Evolutionary conservation across 2,113 vertebrate species (phyloP).

Genomic region (Colius striatus): DNA sequence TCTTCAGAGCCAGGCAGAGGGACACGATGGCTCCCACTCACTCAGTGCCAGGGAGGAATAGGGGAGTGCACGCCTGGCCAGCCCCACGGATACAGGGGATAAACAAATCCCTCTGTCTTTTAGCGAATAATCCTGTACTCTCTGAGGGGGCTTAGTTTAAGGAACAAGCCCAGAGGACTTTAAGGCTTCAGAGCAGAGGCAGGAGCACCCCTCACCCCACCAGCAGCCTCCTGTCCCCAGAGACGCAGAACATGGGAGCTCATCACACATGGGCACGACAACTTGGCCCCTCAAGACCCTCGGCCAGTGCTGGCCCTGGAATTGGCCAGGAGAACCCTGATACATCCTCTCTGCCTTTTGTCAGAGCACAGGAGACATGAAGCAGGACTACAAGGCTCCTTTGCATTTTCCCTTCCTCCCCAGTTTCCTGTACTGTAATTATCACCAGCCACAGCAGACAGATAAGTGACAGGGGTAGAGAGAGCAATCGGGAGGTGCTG

Average conservation of each 20-base stretch:
- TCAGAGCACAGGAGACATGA: not conserved
- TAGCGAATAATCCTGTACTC: not conserved
- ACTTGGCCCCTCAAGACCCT: fast-evolving
- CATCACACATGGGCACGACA: fast-evolving
- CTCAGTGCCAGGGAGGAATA: fast-evolving
- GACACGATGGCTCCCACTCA: fast-evolving
- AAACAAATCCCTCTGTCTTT: not conserved
- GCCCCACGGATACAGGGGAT: not conserved
- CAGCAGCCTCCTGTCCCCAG: not conserved
- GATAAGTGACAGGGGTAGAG: constrained; percentile 4
- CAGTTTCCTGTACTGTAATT: not conserved
- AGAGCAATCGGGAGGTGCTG: not conserved
- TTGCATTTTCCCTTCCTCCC: not conserved
- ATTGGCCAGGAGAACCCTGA: not conserved
- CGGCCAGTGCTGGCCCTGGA: not conserved
- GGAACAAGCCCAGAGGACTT: not conserved
- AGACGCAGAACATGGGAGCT: not conserved
- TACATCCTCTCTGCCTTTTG: not conserved
- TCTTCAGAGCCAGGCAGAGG: not conserved
- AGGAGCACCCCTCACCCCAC: fast-evolving
- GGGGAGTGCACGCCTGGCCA: fast-evolving
- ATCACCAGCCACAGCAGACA: not conserved
- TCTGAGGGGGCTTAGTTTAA: not conserved
- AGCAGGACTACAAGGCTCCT: not conserved
- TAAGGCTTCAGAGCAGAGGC: not conserved